Conservation (phyloP, 2,888 invertebrate species). For the Drosophila stalkeri region DNA sequence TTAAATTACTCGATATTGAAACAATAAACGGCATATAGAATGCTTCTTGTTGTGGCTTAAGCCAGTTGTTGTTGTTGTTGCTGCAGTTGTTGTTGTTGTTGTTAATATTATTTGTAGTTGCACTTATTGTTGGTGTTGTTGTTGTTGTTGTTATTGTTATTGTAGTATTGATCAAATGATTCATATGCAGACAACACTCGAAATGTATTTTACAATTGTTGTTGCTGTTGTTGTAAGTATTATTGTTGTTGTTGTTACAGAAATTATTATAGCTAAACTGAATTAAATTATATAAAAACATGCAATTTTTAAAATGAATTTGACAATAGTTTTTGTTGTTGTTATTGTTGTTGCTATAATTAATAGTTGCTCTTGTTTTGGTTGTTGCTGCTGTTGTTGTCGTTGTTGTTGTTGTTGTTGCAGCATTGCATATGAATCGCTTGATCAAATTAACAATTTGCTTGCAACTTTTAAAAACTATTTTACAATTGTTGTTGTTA, state of each 20-base stretch:
- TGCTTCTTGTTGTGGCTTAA: slow-evolving; percentile 18
- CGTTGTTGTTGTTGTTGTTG: slow-evolving; percentile 18
- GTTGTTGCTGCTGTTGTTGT: background rate
- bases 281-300: background rate
- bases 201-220: slow-evolving; percentile 5
- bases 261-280: background rate
- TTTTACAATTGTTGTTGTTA: slow-evolving; percentile 39
- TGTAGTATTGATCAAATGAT: background rate
- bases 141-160: background rate
- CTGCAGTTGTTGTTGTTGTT: slow-evolving; percentile 7
- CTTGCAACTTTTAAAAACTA: slow-evolving; percentile 35
- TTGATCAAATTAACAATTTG: slow-evolving; percentile 16
- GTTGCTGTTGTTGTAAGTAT: slow-evolving; percentile 15
- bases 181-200: background rate
- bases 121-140: background rate
- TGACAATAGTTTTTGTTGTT: slow-evolving; percentile 13
- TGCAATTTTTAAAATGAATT: background rate
- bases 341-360: slow-evolving; percentile 9
- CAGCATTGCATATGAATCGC: slow-evolving; percentile 12
- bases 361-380: slow-evolving; percentile 31
- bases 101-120: slow-evolving; percentile 3
- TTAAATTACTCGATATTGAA: slow-evolving; percentile 66
- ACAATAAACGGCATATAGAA: slow-evolving; percentile 54
- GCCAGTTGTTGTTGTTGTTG: slow-evolving; percentile 17
- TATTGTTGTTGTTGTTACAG: slow-evolving; percentile 10